Evolutionary conservation across 2,797 vertebrate species (phyloP).

Genomic region (Lacerta agilis): DNA sequence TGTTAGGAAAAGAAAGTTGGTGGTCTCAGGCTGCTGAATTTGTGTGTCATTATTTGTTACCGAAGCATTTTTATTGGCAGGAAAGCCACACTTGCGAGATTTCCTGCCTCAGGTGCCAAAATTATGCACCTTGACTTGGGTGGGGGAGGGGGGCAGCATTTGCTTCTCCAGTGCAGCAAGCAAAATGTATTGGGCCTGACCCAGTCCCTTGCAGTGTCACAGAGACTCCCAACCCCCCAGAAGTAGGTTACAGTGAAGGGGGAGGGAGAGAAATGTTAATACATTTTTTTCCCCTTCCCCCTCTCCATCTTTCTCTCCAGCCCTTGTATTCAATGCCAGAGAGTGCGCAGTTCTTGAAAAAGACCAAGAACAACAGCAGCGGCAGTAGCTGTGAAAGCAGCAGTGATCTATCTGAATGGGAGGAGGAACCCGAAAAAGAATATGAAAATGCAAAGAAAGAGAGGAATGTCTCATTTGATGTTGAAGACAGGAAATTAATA

Average conservation of each 20-base stretch:
- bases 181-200: too few species aligned
- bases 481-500: slow-evolving; percentile 84
- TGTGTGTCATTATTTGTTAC: too few species aligned
- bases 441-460: slow-evolving; percentile 80
- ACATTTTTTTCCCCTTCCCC: accelerated
- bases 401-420: slow-evolving; percentile 82
- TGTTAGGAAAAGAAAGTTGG: too few species aligned
- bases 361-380: slow-evolving; percentile 82
- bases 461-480: slow-evolving; percentile 87
- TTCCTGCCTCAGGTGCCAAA: too few species aligned
- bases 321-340: slow-evolving; percentile 93
- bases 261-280: background rate
- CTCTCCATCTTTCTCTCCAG: slow-evolving; percentile 68
- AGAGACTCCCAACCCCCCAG: background rate
- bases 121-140: too few species aligned
- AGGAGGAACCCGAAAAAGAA: slow-evolving; percentile 82
- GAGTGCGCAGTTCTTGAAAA: slow-evolving; percentile 83
- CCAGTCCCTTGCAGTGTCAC: background rate
- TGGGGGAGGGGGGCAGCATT: too few species aligned
- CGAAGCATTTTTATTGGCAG: too few species aligned
- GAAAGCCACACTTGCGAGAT: too few species aligned
- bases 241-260: background rate
- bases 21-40: too few species aligned
- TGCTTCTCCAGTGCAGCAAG: too few species aligned
- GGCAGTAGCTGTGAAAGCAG: slow-evolving; percentile 85